phyloP scores from a whole-genome alignment of 2,113 vertebrate species.

The Aepyceros melampus region DNA sequence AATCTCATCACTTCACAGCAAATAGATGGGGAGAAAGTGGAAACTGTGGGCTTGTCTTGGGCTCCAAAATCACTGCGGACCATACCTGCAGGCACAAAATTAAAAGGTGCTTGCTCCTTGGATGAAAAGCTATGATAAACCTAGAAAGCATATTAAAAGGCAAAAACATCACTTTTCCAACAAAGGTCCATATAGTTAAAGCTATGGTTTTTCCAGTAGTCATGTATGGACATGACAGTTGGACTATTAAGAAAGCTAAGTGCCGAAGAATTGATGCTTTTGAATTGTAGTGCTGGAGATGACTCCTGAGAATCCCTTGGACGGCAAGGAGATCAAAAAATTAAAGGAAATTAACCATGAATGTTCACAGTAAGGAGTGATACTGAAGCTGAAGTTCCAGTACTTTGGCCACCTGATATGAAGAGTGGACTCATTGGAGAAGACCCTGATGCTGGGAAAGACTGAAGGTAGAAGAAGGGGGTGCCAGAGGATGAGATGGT shows the following conservation, averaged over 20 bases:
- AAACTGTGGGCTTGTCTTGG: neutral
- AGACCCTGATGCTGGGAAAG: too few species aligned
- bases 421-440: too few species aligned
- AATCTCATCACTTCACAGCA: neutral
- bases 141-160: neutral
- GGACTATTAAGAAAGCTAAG: neutral
- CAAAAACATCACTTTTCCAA: neutral
- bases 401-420: too few species aligned
- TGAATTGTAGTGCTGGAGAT: too few species aligned
- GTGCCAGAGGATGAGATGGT: neutral
- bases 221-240: neutral
- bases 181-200: neutral
- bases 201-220: neutral
- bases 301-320: too few species aligned
- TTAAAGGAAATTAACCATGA: too few species aligned
- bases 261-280: fast-evolving
- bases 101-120: neutral
- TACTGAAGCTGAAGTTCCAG: too few species aligned
- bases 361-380: too few species aligned
- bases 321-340: too few species aligned
- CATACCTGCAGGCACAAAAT: neutral
- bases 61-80: neutral
- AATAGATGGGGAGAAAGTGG: neutral
- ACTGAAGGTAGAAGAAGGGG: neutral
- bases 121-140: neutral